Base-by-base conservation (phyloP, 2,113 vertebrate species). In the Ciconia maguari region DNA sequence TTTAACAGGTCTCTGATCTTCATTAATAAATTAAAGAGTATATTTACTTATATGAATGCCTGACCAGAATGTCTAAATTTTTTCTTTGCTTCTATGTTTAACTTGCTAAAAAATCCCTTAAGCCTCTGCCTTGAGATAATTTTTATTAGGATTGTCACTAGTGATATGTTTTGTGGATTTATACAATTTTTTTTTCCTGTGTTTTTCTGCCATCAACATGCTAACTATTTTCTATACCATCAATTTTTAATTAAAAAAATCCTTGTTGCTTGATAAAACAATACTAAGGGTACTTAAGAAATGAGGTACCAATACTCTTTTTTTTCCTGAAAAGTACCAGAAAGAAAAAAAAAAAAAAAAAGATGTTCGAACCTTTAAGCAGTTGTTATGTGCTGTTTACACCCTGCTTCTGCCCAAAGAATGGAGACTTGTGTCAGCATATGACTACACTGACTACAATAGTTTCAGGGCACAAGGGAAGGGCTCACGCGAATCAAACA, bases 1-100 rank as follows among this genome's bases (percentile, higher is more conserved):
- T 96, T 96, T 92, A 93, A 91, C 92, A 91, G 69, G 76, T 93
- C 88, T 97, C 91, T 89, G 94, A 96, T 93, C 91, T 92, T 96
- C 64, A 89, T 96, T 95, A 97, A 97, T 97, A 96, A 98, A 97
- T 97, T 85, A 96, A 97, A 72, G 76, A 84, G 75, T 94, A 64
- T 86, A 94, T 97, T 97, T 97, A 95, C 90, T 97, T 91, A 90
- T 68, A 93, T 34, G 44, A 81, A 82, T 88, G 68, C 65, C 72
- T 92, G 77, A 89, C 74, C 58, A 93, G 66, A 79, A 94, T 89
- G 76, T 55, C 48, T 94, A 65, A 66, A 89, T 91, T 96, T 95
- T 89, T 87, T 93, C 88, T 83, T 92, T 96, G 54, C 66, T 71
- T 95, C 70, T 96, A 58, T 92, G 93, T 84, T 97, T 94, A 92